Evolutionary conservation across 2,113 vertebrate species (phyloP).

Genomic region (Sapayoa aenigma): DNA sequence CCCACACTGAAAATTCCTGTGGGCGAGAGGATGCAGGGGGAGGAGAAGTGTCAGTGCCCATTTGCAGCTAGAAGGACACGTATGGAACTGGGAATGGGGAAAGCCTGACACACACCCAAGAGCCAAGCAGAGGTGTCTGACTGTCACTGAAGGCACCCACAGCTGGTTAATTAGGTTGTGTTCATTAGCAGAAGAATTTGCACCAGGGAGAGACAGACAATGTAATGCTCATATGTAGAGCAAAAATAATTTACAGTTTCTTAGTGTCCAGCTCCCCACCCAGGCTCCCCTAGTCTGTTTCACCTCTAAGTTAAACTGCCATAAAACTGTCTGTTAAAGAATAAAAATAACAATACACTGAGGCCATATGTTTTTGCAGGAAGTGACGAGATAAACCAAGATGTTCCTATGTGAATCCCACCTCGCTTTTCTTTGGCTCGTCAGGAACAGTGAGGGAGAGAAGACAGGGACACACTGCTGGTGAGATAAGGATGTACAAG

Average conservation of each 20-base stretch:
- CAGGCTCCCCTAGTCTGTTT: background rate
- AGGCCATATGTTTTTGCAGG: background rate
- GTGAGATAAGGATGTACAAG: background rate
- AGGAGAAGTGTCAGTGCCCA: background rate
- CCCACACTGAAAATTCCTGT: conserved; percentile 37
- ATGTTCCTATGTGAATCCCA: background rate
- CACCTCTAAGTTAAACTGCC: background rate
- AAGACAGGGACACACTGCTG: background rate
- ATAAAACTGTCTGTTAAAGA: background rate
- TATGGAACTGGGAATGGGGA: background rate
- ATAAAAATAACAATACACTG: background rate
- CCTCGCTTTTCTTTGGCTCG: background rate
- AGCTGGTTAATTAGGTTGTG: background rate
- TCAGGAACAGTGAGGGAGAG: background rate
- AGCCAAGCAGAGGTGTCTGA: background rate
- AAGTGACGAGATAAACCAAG: background rate
- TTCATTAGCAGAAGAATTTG: background rate
- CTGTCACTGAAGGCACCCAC: background rate
- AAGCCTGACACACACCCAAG: background rate
- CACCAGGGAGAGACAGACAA: background rate
- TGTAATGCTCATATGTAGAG: background rate
- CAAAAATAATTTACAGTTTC: background rate
- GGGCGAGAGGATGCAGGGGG: conserved; percentile 32
- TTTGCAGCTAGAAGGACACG: conserved; percentile 5
- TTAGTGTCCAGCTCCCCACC: background rate